phyloP scores from a whole-genome alignment of 2,888 invertebrate species.

The Pseudococcus viburni region DNA sequence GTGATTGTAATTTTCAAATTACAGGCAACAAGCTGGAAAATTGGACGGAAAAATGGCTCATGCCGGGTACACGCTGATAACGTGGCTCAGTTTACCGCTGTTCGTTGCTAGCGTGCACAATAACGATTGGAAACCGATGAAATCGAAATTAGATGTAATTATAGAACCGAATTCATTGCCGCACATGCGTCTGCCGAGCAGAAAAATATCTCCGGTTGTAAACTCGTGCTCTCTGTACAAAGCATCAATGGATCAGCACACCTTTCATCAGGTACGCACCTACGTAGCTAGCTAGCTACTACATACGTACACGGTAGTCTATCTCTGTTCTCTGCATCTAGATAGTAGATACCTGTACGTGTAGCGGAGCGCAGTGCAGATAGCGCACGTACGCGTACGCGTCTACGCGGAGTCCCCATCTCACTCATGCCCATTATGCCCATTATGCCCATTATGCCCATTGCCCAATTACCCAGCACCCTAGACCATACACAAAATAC shows the following conservation, averaged over 20 bases:
- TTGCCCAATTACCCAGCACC: too few species aligned
- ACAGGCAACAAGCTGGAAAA: constrained; percentile 40
- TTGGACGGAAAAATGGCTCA: constrained; percentile 18
- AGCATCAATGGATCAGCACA: constrained; percentile 66
- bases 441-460: too few species aligned
- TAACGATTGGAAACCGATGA: constrained; percentile 67
- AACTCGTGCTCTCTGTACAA: constrained; percentile 66
- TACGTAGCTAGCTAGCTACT: background rate
- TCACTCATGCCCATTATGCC: too few species aligned
- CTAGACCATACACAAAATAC: too few species aligned
- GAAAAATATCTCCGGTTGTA: constrained; percentile 19
- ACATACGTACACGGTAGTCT: too few species aligned
- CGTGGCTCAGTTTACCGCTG: constrained; percentile 56
- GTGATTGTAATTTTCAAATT: background rate
- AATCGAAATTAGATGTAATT: constrained; percentile 39
- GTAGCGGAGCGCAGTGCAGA: too few species aligned
- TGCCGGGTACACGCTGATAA: constrained; percentile 50
- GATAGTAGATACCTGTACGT: too few species aligned
- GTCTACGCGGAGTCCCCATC: too few species aligned
- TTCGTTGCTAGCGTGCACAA: constrained; percentile 34
- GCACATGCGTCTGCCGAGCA: background rate
- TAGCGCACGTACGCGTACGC: too few species aligned
- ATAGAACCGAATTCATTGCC: background rate
- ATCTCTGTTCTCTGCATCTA: too few species aligned
- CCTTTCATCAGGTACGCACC: constrained; percentile 65